Conservation (phyloP, 2,888 invertebrate species). For the Cheilosia grossa region DNA sequence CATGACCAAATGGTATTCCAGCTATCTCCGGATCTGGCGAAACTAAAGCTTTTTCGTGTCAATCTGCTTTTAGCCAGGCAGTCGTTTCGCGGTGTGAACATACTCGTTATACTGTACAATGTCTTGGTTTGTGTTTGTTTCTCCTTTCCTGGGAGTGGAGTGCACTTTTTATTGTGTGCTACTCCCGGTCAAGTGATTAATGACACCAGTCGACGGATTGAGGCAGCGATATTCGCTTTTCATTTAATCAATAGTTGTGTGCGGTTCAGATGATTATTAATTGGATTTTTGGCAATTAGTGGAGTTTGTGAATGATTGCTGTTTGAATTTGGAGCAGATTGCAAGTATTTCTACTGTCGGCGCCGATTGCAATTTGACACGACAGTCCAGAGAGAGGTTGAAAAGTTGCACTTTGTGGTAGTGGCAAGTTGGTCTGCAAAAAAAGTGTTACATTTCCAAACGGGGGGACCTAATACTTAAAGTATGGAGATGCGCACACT, state of each 20-base stretch:
- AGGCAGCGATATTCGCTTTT: neutral
- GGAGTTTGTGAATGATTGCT: conserved; percentile 20
- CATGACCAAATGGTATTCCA: conserved; percentile 43
- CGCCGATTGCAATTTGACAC: conserved; percentile 8
- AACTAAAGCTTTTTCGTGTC: conserved; percentile 39
- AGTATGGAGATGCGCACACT: too few relatives aligned
- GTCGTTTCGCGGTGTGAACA: conserved; percentile 24
- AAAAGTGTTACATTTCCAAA: too few relatives aligned
- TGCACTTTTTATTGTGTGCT: conserved; percentile 7
- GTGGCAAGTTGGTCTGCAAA: too few relatives aligned
- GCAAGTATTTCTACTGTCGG: neutral
- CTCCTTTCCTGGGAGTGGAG: neutral
- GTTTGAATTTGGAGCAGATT: conserved; percentile 20
- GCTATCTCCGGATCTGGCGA: conserved; percentile 49
- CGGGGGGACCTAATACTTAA: too few relatives aligned
- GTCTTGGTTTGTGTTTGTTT: conserved; percentile 9
- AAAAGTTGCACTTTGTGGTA: too few relatives aligned
- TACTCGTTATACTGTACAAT: conserved; percentile 1
- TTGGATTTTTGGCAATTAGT: conserved; percentile 14
- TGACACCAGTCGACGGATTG: conserved; percentile 15
- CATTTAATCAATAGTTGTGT: conserved; percentile 32
- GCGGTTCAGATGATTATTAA: conserved; percentile 33
- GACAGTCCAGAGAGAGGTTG: too few relatives aligned
- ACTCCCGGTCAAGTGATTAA: conserved; percentile 45
- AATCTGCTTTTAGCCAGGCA: conserved; percentile 26